These are phyloP conservation scores for Oxyruncus cristatus DNA, from an alignment of 2,113 vertebrate genomes.

Conservation along the genomic window DNA sequence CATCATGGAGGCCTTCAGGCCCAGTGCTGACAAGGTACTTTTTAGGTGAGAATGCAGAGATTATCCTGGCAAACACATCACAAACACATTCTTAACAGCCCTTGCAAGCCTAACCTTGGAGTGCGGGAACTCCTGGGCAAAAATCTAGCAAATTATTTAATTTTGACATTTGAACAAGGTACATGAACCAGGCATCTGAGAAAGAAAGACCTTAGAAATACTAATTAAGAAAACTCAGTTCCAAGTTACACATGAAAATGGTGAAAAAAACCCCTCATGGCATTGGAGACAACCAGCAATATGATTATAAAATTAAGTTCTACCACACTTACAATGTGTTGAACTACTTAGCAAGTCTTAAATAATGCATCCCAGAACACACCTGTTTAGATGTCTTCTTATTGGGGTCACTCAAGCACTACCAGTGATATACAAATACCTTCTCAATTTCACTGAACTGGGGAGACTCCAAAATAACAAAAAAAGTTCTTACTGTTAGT, in stretches of 20 bases:
- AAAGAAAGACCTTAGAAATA: neutral
- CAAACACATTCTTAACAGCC: neutral
- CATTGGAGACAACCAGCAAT: neutral
- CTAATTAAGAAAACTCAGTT: neutral
- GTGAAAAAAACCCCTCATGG: neutral
- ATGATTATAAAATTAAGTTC: neutral
- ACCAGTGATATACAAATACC: neutral
- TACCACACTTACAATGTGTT: neutral
- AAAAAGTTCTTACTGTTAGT: neutral
- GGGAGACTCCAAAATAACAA: neutral
- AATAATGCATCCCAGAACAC: neutral
- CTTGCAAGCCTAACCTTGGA: neutral
- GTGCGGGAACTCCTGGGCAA: neutral
- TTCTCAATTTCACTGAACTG: neutral
- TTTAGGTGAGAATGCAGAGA: neutral
- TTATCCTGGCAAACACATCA: neutral
- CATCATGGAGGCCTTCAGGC: neutral
- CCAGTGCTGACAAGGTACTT: neutral
- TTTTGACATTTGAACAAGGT: neutral
- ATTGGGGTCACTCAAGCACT: neutral
- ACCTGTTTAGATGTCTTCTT: neutral
- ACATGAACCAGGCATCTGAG: neutral
- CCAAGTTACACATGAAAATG: neutral
- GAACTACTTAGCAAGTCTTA: neutral
- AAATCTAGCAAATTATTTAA: neutral